Evolutionary conservation across 2,797 vertebrate genomes (phyloP).

Genomic region (Sciaenops ocellatus): DNA sequence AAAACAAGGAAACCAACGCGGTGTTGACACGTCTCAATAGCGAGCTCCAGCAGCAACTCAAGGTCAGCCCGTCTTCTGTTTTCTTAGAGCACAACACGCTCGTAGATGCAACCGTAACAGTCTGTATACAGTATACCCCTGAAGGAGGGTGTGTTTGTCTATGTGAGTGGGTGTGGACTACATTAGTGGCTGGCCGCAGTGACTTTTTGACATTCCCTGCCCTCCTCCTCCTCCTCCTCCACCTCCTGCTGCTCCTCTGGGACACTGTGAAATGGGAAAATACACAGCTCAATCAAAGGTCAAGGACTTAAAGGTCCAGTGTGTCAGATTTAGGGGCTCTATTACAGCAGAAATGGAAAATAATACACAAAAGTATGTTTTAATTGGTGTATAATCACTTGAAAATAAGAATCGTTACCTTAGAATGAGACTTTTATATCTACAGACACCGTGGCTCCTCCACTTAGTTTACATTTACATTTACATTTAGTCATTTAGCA

Average conservation of each 20-base stretch:
- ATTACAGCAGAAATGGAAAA: too few relatives aligned
- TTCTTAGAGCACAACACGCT: neutral
- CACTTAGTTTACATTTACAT: too few relatives aligned
- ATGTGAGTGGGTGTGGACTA: slow-evolving; percentile 28
- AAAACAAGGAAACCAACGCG: slow-evolving; percentile 95
- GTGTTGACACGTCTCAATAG: slow-evolving; percentile 95
- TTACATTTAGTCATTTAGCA: too few relatives aligned
- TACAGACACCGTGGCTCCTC: too few relatives aligned
- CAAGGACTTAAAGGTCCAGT: neutral
- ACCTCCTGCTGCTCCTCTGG: slow-evolving; percentile 18
- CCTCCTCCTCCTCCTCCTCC: slow-evolving; percentile 21
- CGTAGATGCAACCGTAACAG: neutral
- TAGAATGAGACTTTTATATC: too few relatives aligned
- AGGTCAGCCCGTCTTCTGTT: slow-evolving; percentile 85
- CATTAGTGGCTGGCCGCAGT: slow-evolving; percentile 22
- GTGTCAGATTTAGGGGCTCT: too few relatives aligned
- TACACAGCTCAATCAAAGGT: slow-evolving; percentile 9
- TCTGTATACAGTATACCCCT: neutral
- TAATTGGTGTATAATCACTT: too few relatives aligned
- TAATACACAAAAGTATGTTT: too few relatives aligned
- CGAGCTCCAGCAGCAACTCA: slow-evolving; percentile 97
- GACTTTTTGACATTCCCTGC: slow-evolving; percentile 36
- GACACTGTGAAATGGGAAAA: slow-evolving; percentile 36
- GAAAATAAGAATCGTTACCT: too few relatives aligned
- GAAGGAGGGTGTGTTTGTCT: slow-evolving; percentile 18